phyloP scores from a whole-genome alignment of 2,113 vertebrate species.

The Anser brachyrhynchus region DNA sequence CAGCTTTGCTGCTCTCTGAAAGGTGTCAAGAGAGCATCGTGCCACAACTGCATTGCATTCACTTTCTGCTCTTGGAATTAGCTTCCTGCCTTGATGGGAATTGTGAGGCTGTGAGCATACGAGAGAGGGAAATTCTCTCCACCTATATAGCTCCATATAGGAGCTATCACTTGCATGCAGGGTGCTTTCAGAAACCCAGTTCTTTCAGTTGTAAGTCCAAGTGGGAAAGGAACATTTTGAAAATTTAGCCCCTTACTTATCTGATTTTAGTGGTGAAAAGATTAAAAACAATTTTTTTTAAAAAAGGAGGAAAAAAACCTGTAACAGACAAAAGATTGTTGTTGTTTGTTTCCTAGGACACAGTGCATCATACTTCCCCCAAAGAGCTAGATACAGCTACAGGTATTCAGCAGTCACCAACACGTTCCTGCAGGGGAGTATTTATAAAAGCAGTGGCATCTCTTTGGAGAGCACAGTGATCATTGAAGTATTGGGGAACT shows the following conservation, averaged over 20 bases:
- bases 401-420: constrained; percentile 77
- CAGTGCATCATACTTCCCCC: constrained; percentile 53
- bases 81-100: neutral
- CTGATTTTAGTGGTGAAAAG: neutral
- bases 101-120: neutral
- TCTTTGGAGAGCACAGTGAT: constrained; percentile 81
- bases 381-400: constrained; percentile 80
- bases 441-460: constrained; percentile 74
- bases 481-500: constrained; percentile 79
- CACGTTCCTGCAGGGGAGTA: constrained; percentile 74
- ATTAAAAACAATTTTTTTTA: neutral
- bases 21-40: neutral
- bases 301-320: neutral
- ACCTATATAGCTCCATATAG: no score
- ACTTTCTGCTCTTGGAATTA: neutral
- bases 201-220: neutral
- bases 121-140: neutral
- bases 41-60: neutral
- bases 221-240: neutral
- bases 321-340: no score
- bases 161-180: neutral
- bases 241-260: neutral
- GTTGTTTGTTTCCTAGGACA: constrained; percentile 30
- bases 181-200: neutral
- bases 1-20: neutral